Evolutionary conservation across 2,797 vertebrate genomes (phyloP), one percentile per base, ranked within the genome.

Genomic region (Lacerta bilineata): DNA sequence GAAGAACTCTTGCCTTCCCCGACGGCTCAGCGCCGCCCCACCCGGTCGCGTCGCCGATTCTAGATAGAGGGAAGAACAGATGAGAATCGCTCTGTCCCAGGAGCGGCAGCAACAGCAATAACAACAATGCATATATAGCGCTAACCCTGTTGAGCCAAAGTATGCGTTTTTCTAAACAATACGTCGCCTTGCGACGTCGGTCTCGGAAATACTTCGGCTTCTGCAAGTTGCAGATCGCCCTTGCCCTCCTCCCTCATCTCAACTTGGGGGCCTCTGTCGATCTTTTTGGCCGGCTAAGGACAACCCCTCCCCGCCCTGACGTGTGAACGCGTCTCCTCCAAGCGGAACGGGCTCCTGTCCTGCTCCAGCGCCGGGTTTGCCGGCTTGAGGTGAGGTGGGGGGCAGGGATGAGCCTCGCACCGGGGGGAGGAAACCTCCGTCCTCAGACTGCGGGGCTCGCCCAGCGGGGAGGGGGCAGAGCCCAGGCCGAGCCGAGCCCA

Each of bases 341-440:
- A 77, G 23, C 25, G 29, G 71, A 55, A 66, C 43, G 41, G 25
- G 86, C 85, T 84, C 84, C 78, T 80, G 18, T 10, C 50, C 46
- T 1, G 15, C 27, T 10, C 17, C 8, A 29, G 74, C 59, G 7
- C 33, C 8, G 36, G 4, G 29, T 6, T n/a, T 27, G n/a, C 78
- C 74, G 2, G 1, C n/a, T 15, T 2, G 6, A 25, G 90, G 92
- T 11, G 68, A 76, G 71, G 71, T 11, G 91, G 89, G 68, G 85
- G 46, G 76, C 43, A 59, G 72, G 13, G 68, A 86, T 82, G 88
- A 78, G 78, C 29, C 72, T 43, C 69, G 25, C 91, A 68, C 8
- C 86, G 80, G 85, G 90, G 88, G 92, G 90, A 90, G 95, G 95
- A 90, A 94, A 94, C 91, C 95, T 91, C 36, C 68, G 61, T 79